Evolutionary conservation across 2,797 vertebrate species (phyloP), one percentile per base, ranked within the genome.

Genomic region (Hypotaenidia okinawae): DNA sequence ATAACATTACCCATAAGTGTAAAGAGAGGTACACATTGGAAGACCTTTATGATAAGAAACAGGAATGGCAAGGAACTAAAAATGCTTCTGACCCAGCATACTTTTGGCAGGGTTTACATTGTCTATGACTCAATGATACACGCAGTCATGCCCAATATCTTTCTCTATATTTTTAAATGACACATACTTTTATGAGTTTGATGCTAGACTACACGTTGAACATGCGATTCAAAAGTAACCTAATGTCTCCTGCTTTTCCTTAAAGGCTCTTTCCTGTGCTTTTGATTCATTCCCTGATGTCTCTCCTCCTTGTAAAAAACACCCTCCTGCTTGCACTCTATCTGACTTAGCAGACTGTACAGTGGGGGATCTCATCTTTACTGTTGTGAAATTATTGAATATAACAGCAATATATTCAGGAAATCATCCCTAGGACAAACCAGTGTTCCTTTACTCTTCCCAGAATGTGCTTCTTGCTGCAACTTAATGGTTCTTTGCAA

Each of bases 51-150:
- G 57, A 19, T 41, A 81, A 54, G 41, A 49, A 76, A 81, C 18
- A 19, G 24, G 57, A 64, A 45, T 3, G 14, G 16, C 30, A 62
- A 66, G 54, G 41, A 89, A 70, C 4, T 54, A 14, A 47, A 61
- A 92, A 67, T 22, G 15, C 28, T 80, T 35, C 88, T 80, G 39
- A 47, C 16, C 59, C 45, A 18, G 14, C 33, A 33, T 16, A 10
- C 9, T 35, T 39, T 7, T 51, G 61, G 37, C 63, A 62, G 27
- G 84, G n/a, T 51, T 70, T 12, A 33, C 18, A 32, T 0, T 47
- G 33, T n/a, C 49, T 57, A 58, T 28, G 28, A 52, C 13, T 4
- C 33, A 33, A 16, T 0, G 0, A 27, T 1, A 33, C 1, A 73
- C 3, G 28, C 3, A 57, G 8, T 16, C 67, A 24, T 19, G 62